A percentile compares a stretch with the other conserved stretches of the same genome.
Evolutionary conservation across 2,113 vertebrate species (phyloP).

Genomic region (Stercorarius parasiticus): DNA sequence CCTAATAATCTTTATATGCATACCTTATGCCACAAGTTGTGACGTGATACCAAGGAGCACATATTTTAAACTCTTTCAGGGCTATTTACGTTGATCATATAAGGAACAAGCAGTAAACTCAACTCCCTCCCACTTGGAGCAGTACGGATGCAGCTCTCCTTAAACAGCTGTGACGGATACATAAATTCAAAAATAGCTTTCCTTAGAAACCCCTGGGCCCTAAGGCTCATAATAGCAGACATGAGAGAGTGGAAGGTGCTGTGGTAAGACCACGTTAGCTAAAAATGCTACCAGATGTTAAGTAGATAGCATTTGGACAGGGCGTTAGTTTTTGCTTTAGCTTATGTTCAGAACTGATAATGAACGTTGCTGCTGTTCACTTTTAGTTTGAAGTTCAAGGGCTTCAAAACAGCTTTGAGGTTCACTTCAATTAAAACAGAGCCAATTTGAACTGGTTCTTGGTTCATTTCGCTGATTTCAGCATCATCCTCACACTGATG

Average conservation of each 20-base stretch:
- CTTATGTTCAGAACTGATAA: not conserved
- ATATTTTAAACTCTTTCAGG: not conserved
- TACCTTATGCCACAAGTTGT: not conserved
- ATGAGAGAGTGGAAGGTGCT: not conserved
- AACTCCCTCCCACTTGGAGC: not conserved
- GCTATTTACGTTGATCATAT: not conserved
- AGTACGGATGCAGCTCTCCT: not conserved
- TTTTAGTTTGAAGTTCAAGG: not conserved
- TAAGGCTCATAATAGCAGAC: not conserved
- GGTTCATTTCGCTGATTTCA: not conserved
- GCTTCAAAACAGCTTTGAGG: not conserved
- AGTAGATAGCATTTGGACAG: not conserved
- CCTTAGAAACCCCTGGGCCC: not conserved
- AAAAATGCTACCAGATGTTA: not conserved
- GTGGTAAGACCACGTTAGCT: not conserved
- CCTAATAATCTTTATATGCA: not conserved
- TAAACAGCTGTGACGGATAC: not conserved
- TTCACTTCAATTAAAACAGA: not conserved
- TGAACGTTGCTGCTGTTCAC: not conserved
- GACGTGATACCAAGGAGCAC: not conserved
- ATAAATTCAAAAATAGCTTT: not conserved
- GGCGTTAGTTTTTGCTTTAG: fast-evolving
- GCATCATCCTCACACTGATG: not conserved
- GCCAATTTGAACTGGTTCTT: not conserved
- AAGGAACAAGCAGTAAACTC: not conserved